phyloP scores from a whole-genome alignment of 2,113 vertebrate species.

The Melanostigma gelatinosum region DNA sequence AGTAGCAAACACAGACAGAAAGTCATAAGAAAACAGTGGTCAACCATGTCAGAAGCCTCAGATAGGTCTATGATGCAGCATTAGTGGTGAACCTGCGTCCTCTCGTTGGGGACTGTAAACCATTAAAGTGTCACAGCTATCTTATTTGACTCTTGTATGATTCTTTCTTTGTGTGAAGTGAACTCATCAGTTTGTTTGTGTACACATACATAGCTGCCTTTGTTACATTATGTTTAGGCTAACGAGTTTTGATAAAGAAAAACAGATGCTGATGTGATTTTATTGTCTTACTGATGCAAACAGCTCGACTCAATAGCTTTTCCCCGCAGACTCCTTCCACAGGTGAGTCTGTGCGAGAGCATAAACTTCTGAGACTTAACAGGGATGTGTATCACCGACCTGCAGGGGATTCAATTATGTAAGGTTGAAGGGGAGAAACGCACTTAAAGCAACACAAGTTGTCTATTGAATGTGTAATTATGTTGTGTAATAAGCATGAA shows the following conservation, averaged over 20 bases:
- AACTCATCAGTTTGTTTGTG: too few relatives aligned
- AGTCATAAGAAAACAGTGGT: too few relatives aligned
- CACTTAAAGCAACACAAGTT: conserved; percentile 16
- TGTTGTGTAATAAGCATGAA: conserved; percentile 22
- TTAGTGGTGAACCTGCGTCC: too few relatives aligned
- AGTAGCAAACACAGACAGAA: too few relatives aligned
- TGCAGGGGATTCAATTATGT: conserved; percentile 15
- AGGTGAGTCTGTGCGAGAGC: conserved; percentile 22
- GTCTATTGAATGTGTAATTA: not conserved
- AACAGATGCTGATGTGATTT: conserved; percentile 46
- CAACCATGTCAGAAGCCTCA: too few relatives aligned
- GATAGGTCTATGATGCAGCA: too few relatives aligned
- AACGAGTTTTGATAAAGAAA: conserved; percentile 3
- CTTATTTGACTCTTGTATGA: too few relatives aligned
- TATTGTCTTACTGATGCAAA: conserved; percentile 27
- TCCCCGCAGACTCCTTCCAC: conserved; percentile 30
- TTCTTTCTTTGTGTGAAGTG: too few relatives aligned
- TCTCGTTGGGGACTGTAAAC: too few relatives aligned
- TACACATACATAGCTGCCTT: too few relatives aligned
- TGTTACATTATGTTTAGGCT: conserved; percentile 8
- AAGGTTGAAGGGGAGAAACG: conserved; percentile 18
- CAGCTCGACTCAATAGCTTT: conserved; percentile 20
- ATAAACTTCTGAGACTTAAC: not conserved
- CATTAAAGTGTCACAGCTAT: too few relatives aligned
- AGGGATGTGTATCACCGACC: conserved; percentile 20